phyloP scores from a whole-genome alignment of 2,888 invertebrate genomes.

The Sarcophaga variegata region DNA sequence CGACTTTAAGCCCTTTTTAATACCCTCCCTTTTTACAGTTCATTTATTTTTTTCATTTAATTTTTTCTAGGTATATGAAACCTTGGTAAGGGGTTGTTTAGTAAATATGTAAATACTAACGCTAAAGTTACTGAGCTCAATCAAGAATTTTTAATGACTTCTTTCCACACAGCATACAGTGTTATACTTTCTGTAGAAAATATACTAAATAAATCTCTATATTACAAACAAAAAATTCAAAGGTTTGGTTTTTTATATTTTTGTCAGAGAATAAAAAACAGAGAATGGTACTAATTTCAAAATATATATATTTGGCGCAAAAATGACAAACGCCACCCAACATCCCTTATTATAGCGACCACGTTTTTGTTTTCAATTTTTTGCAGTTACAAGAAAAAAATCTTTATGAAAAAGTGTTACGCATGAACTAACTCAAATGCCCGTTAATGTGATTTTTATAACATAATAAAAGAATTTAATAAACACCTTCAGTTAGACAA shows the following conservation, averaged over 20 bases:
- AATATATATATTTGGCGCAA: slow-evolving; percentile 18
- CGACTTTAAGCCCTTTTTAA: slow-evolving; percentile 48
- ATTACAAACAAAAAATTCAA: neutral
- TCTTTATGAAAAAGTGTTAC: slow-evolving; percentile 57
- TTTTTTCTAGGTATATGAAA: slow-evolving; percentile 17
- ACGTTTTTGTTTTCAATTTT: slow-evolving; percentile 24
- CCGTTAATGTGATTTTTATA: slow-evolving; percentile 39
- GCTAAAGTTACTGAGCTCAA: neutral
- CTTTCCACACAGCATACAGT: neutral
- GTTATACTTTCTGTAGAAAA: too few relatives aligned
- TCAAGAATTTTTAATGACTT: neutral
- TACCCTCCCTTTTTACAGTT: slow-evolving; percentile 53
- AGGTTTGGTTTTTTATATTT: slow-evolving; percentile 15
- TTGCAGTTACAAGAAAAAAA: slow-evolving; percentile 37
- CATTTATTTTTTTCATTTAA: slow-evolving; percentile 56
- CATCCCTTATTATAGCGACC: slow-evolving; percentile 42
- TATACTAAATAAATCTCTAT: too few relatives aligned
- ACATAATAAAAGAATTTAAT: slow-evolving; percentile 35
- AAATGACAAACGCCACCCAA: slow-evolving; percentile 44
- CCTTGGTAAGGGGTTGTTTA: slow-evolving; percentile 37
- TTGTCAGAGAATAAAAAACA: slow-evolving; percentile 12
- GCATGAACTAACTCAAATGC: slow-evolving; percentile 55
- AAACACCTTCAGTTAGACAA: slow-evolving; percentile 45
- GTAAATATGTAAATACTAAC: neutral
- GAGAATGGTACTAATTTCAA: slow-evolving; percentile 34